Conservation (phyloP, 2,113 vertebrate genomes). For the Mystacornis crossleyi region DNA sequence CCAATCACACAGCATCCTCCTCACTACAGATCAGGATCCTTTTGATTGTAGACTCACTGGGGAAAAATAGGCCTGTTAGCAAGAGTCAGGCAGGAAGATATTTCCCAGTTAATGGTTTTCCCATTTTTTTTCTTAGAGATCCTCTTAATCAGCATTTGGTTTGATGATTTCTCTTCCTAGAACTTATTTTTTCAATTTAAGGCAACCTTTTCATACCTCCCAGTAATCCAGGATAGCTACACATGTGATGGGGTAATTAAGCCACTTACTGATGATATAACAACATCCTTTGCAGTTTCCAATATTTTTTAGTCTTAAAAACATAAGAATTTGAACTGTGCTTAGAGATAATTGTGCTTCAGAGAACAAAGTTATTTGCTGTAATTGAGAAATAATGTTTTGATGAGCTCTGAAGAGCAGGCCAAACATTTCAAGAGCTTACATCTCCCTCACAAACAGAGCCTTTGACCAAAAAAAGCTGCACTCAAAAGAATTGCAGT, state of each 20-base stretch:
- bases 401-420: background rate
- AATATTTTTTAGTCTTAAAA: background rate
- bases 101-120: background rate
- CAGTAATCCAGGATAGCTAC: background rate
- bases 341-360: background rate
- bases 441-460: background rate
- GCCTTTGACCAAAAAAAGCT: background rate
- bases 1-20: background rate
- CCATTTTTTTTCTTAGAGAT: background rate
- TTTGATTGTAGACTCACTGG: background rate
- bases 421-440: background rate
- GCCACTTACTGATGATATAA: background rate
- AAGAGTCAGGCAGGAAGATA: background rate
- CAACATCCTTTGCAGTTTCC: background rate
- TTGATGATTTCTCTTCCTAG: background rate
- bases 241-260: background rate
- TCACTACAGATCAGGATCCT: background rate
- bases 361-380: background rate
- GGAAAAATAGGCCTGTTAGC: background rate
- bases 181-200: background rate
- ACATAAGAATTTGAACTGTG: background rate
- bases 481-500: background rate
- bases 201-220: background rate
- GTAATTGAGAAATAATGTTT: background rate
- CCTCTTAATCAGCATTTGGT: background rate